Evolutionary conservation across 2,888 invertebrate genomes (phyloP).

Genomic region (Nysson spinosus): DNA sequence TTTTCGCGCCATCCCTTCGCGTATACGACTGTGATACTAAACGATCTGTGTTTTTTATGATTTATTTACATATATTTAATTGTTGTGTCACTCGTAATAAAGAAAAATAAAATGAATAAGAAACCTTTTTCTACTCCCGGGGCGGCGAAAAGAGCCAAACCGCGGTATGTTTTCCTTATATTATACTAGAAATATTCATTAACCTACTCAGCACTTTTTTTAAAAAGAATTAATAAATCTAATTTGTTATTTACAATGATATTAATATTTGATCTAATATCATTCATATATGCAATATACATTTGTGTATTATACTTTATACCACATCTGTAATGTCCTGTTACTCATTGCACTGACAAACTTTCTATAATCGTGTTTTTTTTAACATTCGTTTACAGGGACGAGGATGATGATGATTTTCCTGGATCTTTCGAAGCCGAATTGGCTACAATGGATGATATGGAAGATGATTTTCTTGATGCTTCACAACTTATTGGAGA

Average conservation of each 20-base stretch:
- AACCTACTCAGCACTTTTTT: constrained; percentile 22
- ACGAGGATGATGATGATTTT: constrained; percentile 82
- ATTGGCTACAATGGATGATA: constrained; percentile 83
- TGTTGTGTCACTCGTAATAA: background rate
- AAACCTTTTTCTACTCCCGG: constrained; percentile 35
- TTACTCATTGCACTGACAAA: background rate
- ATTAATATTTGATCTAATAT: background rate
- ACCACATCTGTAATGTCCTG: background rate
- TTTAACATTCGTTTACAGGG: constrained; percentile 15
- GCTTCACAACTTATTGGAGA: constrained; percentile 79
- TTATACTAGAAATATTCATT: background rate
- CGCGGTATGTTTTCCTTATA: constrained; percentile 19
- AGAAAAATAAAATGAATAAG: constrained; percentile 27
- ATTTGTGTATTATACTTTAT: background rate
- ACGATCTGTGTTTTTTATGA: too few species aligned
- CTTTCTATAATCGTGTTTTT: background rate
- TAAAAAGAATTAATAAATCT: background rate
- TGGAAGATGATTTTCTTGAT: constrained; percentile 79
- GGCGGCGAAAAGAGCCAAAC: constrained; percentile 39
- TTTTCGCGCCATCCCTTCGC: constrained; percentile 53
- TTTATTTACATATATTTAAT: constrained; percentile 1
- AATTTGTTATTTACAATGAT: background rate
- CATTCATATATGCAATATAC: too few species aligned
- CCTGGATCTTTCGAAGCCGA: constrained; percentile 84
- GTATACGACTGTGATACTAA: constrained; percentile 1